Base-by-base conservation (phyloP, 30 jellyfish, hydroid and myxozoan genomes). In the Mastigias papua region DNA sequence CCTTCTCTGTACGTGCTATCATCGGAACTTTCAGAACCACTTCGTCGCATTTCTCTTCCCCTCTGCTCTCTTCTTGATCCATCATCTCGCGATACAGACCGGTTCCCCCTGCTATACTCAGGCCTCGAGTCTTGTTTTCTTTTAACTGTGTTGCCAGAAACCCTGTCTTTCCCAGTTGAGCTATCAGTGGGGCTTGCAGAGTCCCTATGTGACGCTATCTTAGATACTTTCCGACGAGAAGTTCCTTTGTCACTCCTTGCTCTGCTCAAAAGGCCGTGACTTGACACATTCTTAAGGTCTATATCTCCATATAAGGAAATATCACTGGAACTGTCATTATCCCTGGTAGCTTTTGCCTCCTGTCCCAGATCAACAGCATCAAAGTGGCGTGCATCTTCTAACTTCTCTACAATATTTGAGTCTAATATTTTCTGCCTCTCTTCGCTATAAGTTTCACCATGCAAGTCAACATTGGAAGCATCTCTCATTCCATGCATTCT, bases 221-320 rank as follows among this genome's bases (percentile, higher is more conserved):
- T n/a, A n/a, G n/a, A n/a, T n/a, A n/a, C n/a, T n/a, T n/a, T n/a
- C n/a, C n/a, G n/a, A n/a, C n/a, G n/a, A n/a, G n/a, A n/a, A 26
- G 42, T 26, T 21, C 35, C 16, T 9, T 26, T 11, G 42, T 48
- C 6, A 23, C 42, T 11, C 48, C 28, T 10, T 34, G 32, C 34
- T 65, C 42, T 26, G 29, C 73, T 73, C 71, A 48, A 19, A 10
- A 32, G 64, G 22, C 79, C 33, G 19, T 35, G 76, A 42, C 51
- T 58, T 23, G 76, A 7, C 10, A 78, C 13, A 23, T 61, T 79
- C 31, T 78, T 73, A 17, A 78, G 25, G 33, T 78, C 89, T 32
- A 78, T 78, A 58, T 78, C 89, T 28, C 89, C 89, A 78, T 78
- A 78, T 2, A 78, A 78, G 4, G 89, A 78, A 32, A 78, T 35